Evolutionary conservation across 92 coral and sea anemone genomes (phyloP).

Genomic region (Actinostola sp.): DNA sequence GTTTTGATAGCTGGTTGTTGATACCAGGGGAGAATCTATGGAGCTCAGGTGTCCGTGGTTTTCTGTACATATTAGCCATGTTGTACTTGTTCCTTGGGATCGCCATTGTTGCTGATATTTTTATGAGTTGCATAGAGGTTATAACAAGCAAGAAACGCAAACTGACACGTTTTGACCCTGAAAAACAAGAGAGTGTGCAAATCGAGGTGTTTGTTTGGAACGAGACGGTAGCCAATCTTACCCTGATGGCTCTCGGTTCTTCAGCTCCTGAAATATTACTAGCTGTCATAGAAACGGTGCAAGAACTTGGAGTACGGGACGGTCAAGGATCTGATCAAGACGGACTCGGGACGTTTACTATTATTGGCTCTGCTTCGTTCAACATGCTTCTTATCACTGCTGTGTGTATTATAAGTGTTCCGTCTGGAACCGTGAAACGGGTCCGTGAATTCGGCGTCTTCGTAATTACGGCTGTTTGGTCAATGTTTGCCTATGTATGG

Average conservation of each 20-base stretch:
- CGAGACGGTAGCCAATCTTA: slow-evolving; percentile 84
- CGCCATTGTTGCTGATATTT: slow-evolving; percentile 90
- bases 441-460: slow-evolving; percentile 87
- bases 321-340: slow-evolving; percentile 48
- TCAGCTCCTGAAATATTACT: slow-evolving; percentile 85
- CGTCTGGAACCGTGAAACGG: slow-evolving; percentile 65
- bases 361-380: slow-evolving; percentile 88
- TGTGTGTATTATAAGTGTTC: slow-evolving; percentile 81
- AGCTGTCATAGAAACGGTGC: slow-evolving; percentile 81
- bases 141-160: slow-evolving; percentile 85
- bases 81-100: slow-evolving; percentile 79
- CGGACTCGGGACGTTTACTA: slow-evolving; percentile 88
- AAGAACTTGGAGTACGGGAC: slow-evolving; percentile 48
- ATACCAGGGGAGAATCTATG: slow-evolving; percentile 78
- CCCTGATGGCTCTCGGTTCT: slow-evolving; percentile 87
- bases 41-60: slow-evolving; percentile 67
- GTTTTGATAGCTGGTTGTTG: slow-evolving; percentile 82
- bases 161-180: slow-evolving; percentile 75
- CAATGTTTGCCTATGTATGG: slow-evolving; percentile 90
- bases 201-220: slow-evolving; percentile 92
- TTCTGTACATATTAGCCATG: slow-evolving; percentile 70
- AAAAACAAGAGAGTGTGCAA: slow-evolving; percentile 75
- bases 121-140: slow-evolving; percentile 86
- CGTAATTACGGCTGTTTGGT: slow-evolving; percentile 78
- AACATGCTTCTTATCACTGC: slow-evolving; percentile 84